A percentile compares a stretch with the other conserved stretches of the same genome.
Conservation (phyloP, 1,140 invertebrate genomes). For the Plectrocnemia conspersa region DNA sequence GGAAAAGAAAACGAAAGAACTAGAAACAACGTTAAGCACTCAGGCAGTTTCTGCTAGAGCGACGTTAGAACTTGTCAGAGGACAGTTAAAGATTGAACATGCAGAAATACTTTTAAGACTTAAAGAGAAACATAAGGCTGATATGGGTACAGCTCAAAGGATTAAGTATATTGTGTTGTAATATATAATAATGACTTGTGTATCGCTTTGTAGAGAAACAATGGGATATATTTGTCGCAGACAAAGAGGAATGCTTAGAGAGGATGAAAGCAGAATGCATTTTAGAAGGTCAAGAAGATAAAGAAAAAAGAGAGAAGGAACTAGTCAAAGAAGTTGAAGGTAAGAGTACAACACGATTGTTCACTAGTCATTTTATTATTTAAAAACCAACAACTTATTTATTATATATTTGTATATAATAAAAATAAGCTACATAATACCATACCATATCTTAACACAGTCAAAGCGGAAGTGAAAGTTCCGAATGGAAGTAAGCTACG, state of each 20-base stretch:
- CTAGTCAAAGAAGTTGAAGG: conserved; percentile 46
- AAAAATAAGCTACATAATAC: too few species aligned
- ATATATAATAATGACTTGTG: not conserved
- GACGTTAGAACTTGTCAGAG: conserved; percentile 42
- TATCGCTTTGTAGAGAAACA: conserved; percentile 43
- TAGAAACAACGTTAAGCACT: conserved; percentile 41
- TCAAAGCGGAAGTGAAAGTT: too few species aligned
- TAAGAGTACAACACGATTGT: too few species aligned
- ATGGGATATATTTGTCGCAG: conserved; percentile 49
- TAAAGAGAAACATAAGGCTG: conserved; percentile 46
- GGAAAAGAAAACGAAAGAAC: conserved; percentile 39
- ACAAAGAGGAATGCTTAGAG: conserved; percentile 48
- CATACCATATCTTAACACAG: too few species aligned
- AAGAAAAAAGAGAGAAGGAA: conserved; percentile 46
- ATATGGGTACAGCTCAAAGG: conserved; percentile 41
- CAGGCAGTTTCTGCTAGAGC: conserved; percentile 42
- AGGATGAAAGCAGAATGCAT: conserved; percentile 49
- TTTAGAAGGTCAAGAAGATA: conserved; percentile 49
- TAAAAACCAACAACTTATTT: too few species aligned
- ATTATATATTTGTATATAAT: too few species aligned
- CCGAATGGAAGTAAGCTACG: too few species aligned
- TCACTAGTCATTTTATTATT: too few species aligned
- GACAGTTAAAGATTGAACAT: conserved; percentile 44
- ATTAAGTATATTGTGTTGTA: not conserved
- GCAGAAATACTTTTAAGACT: conserved; percentile 45